These are phyloP conservation scores for Metellina segmentata DNA, from an alignment of 2,888 invertebrate genomes.

Conservation along the genomic window DNA sequence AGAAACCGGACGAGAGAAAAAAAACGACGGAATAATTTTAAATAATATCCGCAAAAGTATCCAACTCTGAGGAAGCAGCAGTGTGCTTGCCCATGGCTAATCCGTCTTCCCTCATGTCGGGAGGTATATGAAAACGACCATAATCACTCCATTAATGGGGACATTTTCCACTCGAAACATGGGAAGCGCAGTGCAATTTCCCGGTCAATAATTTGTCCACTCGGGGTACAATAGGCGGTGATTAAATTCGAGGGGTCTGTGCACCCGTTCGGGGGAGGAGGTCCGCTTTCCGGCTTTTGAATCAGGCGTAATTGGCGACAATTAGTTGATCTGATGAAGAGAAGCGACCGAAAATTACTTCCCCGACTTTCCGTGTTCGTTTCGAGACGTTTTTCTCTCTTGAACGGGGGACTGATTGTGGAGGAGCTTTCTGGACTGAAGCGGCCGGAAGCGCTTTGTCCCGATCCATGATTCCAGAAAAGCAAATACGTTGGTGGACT, in stretches of 20 bases:
- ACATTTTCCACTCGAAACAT: constrained; percentile 41
- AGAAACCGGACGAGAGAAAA: background rate
- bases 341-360: constrained; percentile 55
- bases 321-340: constrained; percentile 73
- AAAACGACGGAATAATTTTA: background rate
- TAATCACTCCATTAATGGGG: constrained; percentile 69
- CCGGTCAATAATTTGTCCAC: constrained; percentile 75
- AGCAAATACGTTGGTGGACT: background rate
- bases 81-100: constrained; percentile 42
- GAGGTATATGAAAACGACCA: constrained; percentile 32
- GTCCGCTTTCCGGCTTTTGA: constrained; percentile 59
- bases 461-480: background rate
- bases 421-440: background rate
- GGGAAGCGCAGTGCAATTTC: constrained; percentile 66
- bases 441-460: background rate
- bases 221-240: constrained; percentile 67
- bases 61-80: background rate
- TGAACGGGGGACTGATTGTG: constrained; percentile 23
- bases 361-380: background rate
- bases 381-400: background rate
- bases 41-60: constrained; percentile 15
- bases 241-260: constrained; percentile 53
- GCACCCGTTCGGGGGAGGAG: background rate
- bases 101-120: background rate
- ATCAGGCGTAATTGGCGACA: constrained; percentile 75